These are phyloP conservation scores for Tetragnatha versicolor DNA, from an alignment of 1,140 invertebrate genomes.

Conservation along the genomic window DNA sequence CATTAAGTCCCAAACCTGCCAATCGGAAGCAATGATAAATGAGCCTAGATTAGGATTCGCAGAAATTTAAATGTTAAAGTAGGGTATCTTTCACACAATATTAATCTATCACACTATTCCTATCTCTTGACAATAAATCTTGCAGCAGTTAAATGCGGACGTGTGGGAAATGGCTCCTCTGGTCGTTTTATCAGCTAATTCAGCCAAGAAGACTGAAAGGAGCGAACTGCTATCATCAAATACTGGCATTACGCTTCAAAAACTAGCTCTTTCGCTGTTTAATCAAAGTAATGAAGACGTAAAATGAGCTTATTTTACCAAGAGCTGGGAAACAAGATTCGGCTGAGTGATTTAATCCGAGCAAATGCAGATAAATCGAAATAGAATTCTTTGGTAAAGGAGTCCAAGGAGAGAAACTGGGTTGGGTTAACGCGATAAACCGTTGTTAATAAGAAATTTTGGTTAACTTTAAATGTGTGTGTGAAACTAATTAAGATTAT, in stretches of 20 bases:
- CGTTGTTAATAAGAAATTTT: too few species aligned
- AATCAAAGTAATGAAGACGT: background rate
- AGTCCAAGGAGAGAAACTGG: too few species aligned
- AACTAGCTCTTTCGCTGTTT: background rate
- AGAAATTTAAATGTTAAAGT: constrained; percentile 3
- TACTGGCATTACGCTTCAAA: background rate
- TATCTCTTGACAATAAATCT: background rate
- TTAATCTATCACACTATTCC: background rate
- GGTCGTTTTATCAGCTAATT: background rate
- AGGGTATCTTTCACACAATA: background rate
- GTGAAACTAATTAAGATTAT: too few species aligned
- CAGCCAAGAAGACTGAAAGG: background rate
- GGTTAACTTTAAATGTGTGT: too few species aligned
- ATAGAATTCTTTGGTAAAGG: too few species aligned
- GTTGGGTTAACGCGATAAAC: too few species aligned
- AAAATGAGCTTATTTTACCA: background rate
- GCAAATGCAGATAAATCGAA: background rate
- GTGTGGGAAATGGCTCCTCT: background rate
- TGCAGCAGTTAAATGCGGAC: background rate
- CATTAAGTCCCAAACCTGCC: too few species aligned
- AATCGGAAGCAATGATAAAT: background rate
- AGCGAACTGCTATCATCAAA: background rate
- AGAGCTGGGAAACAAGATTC: background rate
- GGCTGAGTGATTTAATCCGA: background rate
- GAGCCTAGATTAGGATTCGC: constrained; percentile 1